Base-by-base conservation (phyloP, 2,113 vertebrate species). In the Platanista minor region DNA sequence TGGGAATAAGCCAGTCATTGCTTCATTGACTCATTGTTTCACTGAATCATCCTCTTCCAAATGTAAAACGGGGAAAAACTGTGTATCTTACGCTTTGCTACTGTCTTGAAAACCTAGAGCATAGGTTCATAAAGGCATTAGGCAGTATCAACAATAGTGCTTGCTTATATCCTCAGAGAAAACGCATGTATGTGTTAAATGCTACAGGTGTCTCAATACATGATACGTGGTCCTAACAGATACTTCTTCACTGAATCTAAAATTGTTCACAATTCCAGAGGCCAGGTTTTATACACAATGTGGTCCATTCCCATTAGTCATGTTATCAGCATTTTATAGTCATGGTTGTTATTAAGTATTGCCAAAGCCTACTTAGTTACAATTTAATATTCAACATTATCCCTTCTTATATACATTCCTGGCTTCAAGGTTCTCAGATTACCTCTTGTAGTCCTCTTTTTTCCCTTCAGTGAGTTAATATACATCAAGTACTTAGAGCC, bases 1-100 rank as follows among this genome's bases (percentile, higher is more conserved):
- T 81, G 88, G 91, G 83, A 95, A 46, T 0, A 39, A 92, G 41
- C 93, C 80, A 87, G 87, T 82, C 23, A 6, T 96, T 94, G 95
- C 83, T 61, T 97, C 96, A 78, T 36, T 91, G 72, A 96, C 84
- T 96, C 78, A 81, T 96, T 86, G 93, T 54, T 71, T 96, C 90
- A 46, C 71, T 96, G 84, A 96, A 78, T 96, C 61, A 41, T 46
- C 94, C 86, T 77, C 89, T 93, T 90, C 57, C 97, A 91, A 71
- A 41, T 2, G 3, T 83, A 78, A 95, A 91, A 62, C 49, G 92
- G 81, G 21, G 89, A 89, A 93, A 90, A 89, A 67, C 39, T 91
- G n/a, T 62, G 0, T 54, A 86, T 71, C 25, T 74, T 75, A 57
- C 0, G 74, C 83, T 69, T 72, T 80, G 82, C 0, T 0, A 2